Conservation (phyloP, 2,888 invertebrate genomes). For the Coelogynopora nodosa region DNA sequence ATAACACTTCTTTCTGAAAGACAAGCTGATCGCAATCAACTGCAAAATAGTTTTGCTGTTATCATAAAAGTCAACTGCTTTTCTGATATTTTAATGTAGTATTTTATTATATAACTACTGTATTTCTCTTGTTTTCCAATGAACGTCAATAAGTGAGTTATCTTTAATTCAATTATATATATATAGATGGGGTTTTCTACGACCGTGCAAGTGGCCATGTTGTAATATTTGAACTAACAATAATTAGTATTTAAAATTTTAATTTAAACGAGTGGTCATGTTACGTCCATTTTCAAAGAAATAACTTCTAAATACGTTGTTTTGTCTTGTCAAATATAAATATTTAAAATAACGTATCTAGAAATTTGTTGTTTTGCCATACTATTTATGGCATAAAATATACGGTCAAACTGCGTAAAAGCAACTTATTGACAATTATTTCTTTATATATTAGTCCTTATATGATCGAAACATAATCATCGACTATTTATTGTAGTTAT, state of each 20-base stretch:
- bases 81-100: neutral
- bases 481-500: too few relatives aligned
- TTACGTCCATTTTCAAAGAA: neutral
- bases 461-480: too few relatives aligned
- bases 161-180: neutral
- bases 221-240: neutral
- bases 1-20: neutral
- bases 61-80: neutral
- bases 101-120: neutral
- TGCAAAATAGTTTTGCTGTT: neutral
- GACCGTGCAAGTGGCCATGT: neutral
- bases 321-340: neutral
- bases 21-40: neutral
- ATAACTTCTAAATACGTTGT: neutral
- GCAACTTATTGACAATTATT: too few relatives aligned
- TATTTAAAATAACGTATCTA: neutral
- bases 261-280: neutral
- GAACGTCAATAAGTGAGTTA: neutral
- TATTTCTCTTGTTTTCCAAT: neutral
- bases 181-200: neutral
- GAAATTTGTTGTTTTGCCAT: neutral
- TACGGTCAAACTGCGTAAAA: too few relatives aligned
- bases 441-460: too few relatives aligned
- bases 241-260: neutral
- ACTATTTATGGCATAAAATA: too few relatives aligned